phyloP scores from a whole-genome alignment of 2,797 vertebrate species.

The Sebastes hubbsi region DNA sequence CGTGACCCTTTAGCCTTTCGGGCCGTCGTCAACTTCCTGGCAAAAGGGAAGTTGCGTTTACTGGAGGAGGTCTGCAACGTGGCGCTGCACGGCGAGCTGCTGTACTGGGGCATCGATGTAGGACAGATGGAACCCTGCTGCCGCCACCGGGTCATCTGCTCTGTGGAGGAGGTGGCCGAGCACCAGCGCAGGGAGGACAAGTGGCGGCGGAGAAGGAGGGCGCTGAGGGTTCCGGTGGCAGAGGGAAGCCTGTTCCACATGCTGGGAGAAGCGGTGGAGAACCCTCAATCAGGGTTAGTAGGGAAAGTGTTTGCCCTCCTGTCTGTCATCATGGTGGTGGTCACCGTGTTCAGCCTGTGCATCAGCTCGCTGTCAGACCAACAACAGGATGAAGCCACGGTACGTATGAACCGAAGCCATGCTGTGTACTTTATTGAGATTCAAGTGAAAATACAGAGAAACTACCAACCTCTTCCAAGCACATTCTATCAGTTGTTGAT shows the following conservation, averaged over 20 bases:
- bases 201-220: slow-evolving; percentile 56
- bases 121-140: slow-evolving; percentile 88
- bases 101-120: slow-evolving; percentile 90
- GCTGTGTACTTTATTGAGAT: not conserved
- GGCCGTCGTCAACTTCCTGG: slow-evolving; percentile 88
- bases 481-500: not conserved
- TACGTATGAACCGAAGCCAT: slow-evolving; percentile 67
- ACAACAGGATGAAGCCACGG: slow-evolving; percentile 87
- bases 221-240: slow-evolving; percentile 24
- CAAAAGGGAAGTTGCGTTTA: slow-evolving; percentile 87
- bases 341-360: slow-evolving; percentile 91
- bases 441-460: not conserved
- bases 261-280: slow-evolving; percentile 89
- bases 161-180: slow-evolving; percentile 81
- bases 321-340: slow-evolving; percentile 88
- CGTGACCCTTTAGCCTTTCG: slow-evolving; percentile 87
- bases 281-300: slow-evolving; percentile 88
- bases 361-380: slow-evolving; percentile 91
- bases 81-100: slow-evolving; percentile 88
- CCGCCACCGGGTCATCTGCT: slow-evolving; percentile 77
- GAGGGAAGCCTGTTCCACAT: slow-evolving; percentile 78
- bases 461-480: not conserved
- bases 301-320: slow-evolving; percentile 91
- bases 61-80: slow-evolving; percentile 86
- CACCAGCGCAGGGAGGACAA: slow-evolving; percentile 78